Base-by-base conservation (phyloP, 2,113 vertebrate genomes). In the Leuciscus idus region DNA sequence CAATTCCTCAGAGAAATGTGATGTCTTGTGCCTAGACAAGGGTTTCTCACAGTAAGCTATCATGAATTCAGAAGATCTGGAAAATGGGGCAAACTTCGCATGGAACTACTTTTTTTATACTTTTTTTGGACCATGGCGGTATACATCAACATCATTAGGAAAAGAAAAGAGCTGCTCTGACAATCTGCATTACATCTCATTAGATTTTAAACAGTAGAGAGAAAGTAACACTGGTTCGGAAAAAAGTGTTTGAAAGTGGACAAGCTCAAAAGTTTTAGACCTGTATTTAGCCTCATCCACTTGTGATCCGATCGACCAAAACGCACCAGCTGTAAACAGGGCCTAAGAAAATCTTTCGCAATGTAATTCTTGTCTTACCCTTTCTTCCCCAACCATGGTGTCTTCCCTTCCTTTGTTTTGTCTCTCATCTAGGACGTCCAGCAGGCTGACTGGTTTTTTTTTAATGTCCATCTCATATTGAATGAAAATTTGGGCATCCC, bases 391-490 rank as follows among this genome's bases (percentile, higher is more conserved):
- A 0, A 30, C 30, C 19, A 59, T 21, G 43, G 50, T 6, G 2
- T 87, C 89, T 28, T 89, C 90, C 0, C 88, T 90, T n/a, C 46
- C 86, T 0, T 26, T 88, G 72, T 89, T 93, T 73, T 97, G 95
- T 0, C 85, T 97, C 87, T 81, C 92, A 46, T 98, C 96, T 90
- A 99, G 88, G 0, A 97, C 98, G 0, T 97, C 97, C 93, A 99
- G 88, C 89, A 99, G 93, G 28, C 94, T 95, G 9, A 4, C 0
- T 0, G 95, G 95, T 28, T 90, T 95, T 70, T 50, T 94, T 66
- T 80, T 89, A 15, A 86, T 85, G 0, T 94, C 92, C 21, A 91
- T 78, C 0, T 95, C 95, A 0, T 98, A 99, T 57, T 96, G 95
- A 3, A 93, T 83, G 74, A 95, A 98, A 0, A 98, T 89, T 86